Conservation (phyloP, 2,113 vertebrate species). For the Actenoides hombroni region DNA sequence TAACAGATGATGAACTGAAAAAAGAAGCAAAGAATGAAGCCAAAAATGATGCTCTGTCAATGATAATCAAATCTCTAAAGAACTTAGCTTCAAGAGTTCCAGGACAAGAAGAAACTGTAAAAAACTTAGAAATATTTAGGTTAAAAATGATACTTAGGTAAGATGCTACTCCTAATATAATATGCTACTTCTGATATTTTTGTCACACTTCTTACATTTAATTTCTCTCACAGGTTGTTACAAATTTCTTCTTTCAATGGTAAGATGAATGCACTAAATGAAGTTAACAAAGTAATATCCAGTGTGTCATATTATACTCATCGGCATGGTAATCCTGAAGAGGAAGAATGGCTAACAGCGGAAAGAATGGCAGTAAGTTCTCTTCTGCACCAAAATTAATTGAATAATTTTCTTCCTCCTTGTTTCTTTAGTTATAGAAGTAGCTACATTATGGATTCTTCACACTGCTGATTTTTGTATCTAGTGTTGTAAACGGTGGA, state of each 20-base stretch:
- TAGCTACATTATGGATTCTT: not conserved
- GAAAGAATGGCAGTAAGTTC: constrained; percentile 96
- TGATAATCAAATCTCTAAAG: constrained; percentile 99
- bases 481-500: not conserved
- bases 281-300: constrained; percentile 99
- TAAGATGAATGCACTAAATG: constrained; percentile 99
- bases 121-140: constrained; percentile 99
- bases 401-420: not conserved
- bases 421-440: not conserved
- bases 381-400: not conserved
- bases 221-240: constrained; percentile 87
- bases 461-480: not conserved
- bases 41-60: constrained; percentile 99
- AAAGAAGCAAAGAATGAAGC: constrained; percentile 99
- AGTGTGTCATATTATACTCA: constrained; percentile 99
- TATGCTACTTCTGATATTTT: not conserved
- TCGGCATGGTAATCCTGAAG: constrained; percentile 95
- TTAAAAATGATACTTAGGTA: constrained; percentile 99
- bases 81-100: constrained; percentile 98
- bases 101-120: constrained; percentile 98
- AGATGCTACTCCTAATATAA: constrained; percentile 55
- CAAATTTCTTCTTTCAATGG: constrained; percentile 99
- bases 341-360: constrained; percentile 98
- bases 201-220: constrained; percentile 9
- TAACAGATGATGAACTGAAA: constrained; percentile 99